phyloP scores from a whole-genome alignment of 1,140 invertebrate genomes.

The Hylaeus anthracinus region DNA sequence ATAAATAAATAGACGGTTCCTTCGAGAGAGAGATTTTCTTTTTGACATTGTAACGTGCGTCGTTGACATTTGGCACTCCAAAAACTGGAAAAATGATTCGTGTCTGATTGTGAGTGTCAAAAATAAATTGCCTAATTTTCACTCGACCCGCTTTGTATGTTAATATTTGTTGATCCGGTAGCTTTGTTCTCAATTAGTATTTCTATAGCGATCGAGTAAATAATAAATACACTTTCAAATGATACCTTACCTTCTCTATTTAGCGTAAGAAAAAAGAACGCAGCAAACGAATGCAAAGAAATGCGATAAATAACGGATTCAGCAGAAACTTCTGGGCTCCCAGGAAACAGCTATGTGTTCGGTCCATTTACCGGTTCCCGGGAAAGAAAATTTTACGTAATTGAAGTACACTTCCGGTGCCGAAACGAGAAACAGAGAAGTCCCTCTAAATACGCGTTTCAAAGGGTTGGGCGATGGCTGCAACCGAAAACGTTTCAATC shows the following conservation, averaged over 20 bases:
- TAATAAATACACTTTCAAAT: conserved; percentile 5
- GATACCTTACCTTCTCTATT: background rate
- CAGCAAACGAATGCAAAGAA: no score
- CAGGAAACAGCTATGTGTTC: background rate
- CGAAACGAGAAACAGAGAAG: background rate
- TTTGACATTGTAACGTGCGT: background rate
- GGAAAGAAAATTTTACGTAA: background rate
- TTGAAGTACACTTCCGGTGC: background rate
- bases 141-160: background rate
- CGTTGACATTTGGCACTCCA: no score
- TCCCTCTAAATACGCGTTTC: background rate
- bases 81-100: no score
- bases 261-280: background rate
- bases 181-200: background rate
- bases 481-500: conserved; percentile 17
- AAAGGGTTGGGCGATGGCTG: background rate
- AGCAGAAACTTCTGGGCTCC: no score
- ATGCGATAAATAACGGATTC: background rate
- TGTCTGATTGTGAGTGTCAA: conserved; percentile 8
- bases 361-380: background rate
- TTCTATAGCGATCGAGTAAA: conserved; percentile 14
- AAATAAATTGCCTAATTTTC: conserved; percentile 20
- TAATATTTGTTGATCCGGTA: conserved; percentile 11
- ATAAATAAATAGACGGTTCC: no score
- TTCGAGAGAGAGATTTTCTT: no score